Conservation (phyloP, 2,113 vertebrate species). For the Strix aluco region DNA sequence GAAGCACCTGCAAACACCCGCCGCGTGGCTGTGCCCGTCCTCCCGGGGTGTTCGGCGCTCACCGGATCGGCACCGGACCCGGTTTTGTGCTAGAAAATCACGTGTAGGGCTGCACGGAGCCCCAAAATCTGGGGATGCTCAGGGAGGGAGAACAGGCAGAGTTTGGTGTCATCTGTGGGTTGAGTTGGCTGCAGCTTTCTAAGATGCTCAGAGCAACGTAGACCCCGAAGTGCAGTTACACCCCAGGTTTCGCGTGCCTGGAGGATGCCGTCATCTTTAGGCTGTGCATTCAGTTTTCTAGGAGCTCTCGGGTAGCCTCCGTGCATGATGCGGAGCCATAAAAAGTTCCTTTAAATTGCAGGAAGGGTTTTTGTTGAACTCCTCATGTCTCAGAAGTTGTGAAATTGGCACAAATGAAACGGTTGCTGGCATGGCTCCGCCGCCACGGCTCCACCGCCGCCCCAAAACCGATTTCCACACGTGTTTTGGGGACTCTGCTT, state of each 20-base stretch:
- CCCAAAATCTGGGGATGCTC: neutral
- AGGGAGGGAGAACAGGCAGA: neutral
- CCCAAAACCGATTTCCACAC: too few relatives aligned
- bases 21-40: fast-evolving
- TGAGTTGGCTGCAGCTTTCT: neutral
- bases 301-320: neutral
- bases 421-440: fast-evolving
- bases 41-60: neutral
- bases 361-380: neutral
- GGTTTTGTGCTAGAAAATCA: neutral
- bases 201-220: neutral
- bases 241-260: neutral
- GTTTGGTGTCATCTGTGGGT: neutral
- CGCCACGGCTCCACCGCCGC: too few relatives aligned
- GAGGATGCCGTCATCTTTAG: neutral
- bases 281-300: neutral
- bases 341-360: neutral
- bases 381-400: neutral
- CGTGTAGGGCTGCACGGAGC: fast-evolving
- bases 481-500: fast-evolving
- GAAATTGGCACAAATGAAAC: neutral
- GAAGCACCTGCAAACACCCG: neutral
- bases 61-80: fast-evolving
- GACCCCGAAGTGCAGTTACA: neutral
- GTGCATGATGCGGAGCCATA: fast-evolving